Evolutionary conservation across 1,140 invertebrate genomes (phyloP), one percentile per base, ranked within the genome.

Genomic region (Gryllus bimaculatus): DNA sequence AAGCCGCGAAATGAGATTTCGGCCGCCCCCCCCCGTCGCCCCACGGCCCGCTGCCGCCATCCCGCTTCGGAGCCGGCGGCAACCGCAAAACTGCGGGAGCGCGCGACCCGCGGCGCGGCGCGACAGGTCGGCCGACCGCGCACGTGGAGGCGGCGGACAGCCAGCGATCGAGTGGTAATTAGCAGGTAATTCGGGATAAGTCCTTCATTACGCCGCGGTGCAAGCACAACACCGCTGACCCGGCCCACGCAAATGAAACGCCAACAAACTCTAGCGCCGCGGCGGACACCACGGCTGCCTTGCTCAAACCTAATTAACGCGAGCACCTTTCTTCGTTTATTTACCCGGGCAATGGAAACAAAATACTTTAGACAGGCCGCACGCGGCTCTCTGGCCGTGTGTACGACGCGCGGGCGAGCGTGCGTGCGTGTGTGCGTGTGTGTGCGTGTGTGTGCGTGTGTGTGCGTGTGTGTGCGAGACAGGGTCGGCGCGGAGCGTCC

Each of bases 141-240:
- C 26, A 39, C 26, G 26, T 39, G 26, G 26, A 39, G 26, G 26
- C 54, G 54, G 54, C 10, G 54, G 54, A 18, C 54, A 1, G 54
- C 10, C 54, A 66, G 54, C 54, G 54, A 66, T 66, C 54, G 54
- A 66, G 54, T 66, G 54, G 54, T 66, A 66, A 66, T 66, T 66
- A 66, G 54, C 54, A 66, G 54, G 54, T 66, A 66, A 66, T 66
- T 66, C 54, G 54, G 54, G 54, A 66, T 66, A 66, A 66, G 54
- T 66, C 54, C 54, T 66, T 18, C 54, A 66, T 66, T 66, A 66
- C 54, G 18, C 54, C 10, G 54, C 10, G 54, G 54, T 3, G 54
- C 54, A 66, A 66, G 54, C 54, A 66, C 54, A 66, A 66, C 54
- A 66, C 54, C 54, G 10, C 54, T 18, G 10, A 66, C 54, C 54